These are phyloP conservation scores for Coleophora flavipennella DNA, from an alignment of 2,888 invertebrate species.

Conservation along the genomic window DNA sequence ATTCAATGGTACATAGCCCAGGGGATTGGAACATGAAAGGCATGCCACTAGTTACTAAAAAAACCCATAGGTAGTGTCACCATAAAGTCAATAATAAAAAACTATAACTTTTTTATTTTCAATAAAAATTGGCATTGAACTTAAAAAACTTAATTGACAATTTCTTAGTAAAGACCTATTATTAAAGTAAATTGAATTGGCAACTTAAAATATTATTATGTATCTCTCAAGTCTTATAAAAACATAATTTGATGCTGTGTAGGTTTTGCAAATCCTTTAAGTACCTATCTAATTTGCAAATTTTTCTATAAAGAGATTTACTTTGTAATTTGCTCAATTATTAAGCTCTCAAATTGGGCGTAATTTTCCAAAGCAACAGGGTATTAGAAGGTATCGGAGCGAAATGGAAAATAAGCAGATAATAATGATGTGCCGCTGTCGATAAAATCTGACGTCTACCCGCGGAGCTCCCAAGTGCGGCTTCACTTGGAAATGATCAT, in stretches of 20 bases:
- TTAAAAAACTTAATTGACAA: too few species aligned
- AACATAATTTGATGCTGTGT: not conserved
- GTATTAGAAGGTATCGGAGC: conserved; percentile 40
- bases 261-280: conserved; percentile 40
- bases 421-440: conserved; percentile 46
- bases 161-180: too few species aligned
- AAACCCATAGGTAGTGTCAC: too few species aligned
- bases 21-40: too few species aligned
- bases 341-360: conserved; percentile 47
- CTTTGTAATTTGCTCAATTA: conserved; percentile 55
- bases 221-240: too few species aligned
- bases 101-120: too few species aligned
- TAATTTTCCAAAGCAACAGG: conserved; percentile 47
- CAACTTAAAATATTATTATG: too few species aligned
- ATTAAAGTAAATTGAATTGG: too few species aligned
- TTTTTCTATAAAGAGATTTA: conserved; percentile 56
- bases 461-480: conserved; percentile 1
- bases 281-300: conserved; percentile 55
- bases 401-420: conserved; percentile 50
- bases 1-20: too few species aligned
- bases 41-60: too few species aligned
- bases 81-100: too few species aligned
- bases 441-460: conserved; percentile 33
- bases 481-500: conserved; percentile 3
- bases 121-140: too few species aligned